Percentiles rank a stretch among this genome's conserved stretches.
Evolutionary conservation across 2,797 vertebrate species (phyloP).

Genomic region (Erpetoichthys calabaricus): DNA sequence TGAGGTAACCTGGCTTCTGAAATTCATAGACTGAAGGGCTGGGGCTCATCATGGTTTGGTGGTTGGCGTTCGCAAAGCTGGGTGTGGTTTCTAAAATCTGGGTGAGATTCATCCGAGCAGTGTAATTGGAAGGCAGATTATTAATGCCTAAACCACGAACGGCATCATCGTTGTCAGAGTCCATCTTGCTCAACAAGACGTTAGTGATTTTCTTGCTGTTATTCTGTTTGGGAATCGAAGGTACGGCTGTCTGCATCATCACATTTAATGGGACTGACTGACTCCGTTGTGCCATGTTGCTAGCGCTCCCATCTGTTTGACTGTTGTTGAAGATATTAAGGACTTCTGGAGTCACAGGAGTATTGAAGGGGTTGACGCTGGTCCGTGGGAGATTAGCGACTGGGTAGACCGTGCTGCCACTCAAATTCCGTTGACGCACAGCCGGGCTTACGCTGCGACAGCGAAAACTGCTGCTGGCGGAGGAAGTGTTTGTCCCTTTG

Average conservation of each 20-base stretch:
- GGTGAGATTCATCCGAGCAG: constrained; percentile 93
- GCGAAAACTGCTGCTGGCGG: constrained; percentile 61
- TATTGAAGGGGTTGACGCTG: constrained; percentile 70
- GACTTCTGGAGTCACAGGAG: constrained; percentile 67
- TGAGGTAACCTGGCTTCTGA: constrained; percentile 78
- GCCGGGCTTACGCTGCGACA: constrained; percentile 94
- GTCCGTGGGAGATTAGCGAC: constrained; percentile 57
- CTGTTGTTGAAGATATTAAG: constrained; percentile 67
- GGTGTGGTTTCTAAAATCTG: constrained; percentile 85
- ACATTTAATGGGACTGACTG: constrained; percentile 88
- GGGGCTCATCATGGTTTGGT: constrained; percentile 62
- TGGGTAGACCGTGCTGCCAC: constrained; percentile 60
- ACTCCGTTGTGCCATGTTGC: constrained; percentile 83
- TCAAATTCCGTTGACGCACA: constrained; percentile 81
- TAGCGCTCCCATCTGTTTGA: constrained; percentile 56
- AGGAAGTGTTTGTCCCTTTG: constrained; percentile 51
- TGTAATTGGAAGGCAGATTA: constrained; percentile 80
- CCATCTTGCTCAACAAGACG: constrained; percentile 84
- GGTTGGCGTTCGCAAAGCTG: constrained; percentile 58
- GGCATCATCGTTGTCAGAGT: constrained; percentile 67
- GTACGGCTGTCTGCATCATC: constrained; percentile 93
- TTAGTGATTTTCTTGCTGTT: constrained; percentile 72
- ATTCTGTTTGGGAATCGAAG: constrained; percentile 59
- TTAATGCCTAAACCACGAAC: constrained; percentile 79
- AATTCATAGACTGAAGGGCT: constrained; percentile 72